phyloP scores from a whole-genome alignment of 2,888 invertebrate species.

The Carcina quercana region DNA sequence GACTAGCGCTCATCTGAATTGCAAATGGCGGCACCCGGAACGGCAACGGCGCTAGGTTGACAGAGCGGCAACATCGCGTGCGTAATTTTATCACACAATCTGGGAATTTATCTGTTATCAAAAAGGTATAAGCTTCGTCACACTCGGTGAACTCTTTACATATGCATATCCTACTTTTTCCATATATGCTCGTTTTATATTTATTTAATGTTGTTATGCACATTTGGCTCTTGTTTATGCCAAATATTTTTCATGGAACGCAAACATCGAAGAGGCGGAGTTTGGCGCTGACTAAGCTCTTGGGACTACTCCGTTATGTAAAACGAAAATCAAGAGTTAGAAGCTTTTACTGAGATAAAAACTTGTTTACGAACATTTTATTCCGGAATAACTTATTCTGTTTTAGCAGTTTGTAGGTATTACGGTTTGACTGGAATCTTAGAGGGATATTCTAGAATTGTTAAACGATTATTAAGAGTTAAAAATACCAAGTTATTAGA shows the following conservation, averaged over 20 bases:
- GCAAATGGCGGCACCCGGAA: slow-evolving; percentile 51
- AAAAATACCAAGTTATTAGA: too few relatives aligned
- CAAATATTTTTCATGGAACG: slow-evolving; percentile 17
- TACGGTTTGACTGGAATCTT: too few relatives aligned
- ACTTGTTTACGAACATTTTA: too few relatives aligned
- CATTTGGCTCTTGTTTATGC: slow-evolving; percentile 15
- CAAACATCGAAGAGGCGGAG: slow-evolving; percentile 22
- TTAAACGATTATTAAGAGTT: too few relatives aligned
- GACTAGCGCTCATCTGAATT: slow-evolving; percentile 49
- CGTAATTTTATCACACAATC: slow-evolving; percentile 59
- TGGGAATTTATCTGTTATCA: slow-evolving; percentile 42
- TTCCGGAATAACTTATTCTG: too few relatives aligned
- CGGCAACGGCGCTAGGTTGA: slow-evolving; percentile 43
- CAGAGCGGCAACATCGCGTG: slow-evolving; percentile 50
- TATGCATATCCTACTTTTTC: slow-evolving; percentile 7
- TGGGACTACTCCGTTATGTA: slow-evolving; percentile 12
- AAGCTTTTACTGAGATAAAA: slow-evolving; percentile 4
- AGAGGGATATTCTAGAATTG: too few relatives aligned
- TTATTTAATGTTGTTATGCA: slow-evolving; percentile 1
- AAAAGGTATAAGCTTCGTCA: slow-evolving; percentile 23
- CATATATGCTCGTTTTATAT: neutral
- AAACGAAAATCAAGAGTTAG: too few relatives aligned
- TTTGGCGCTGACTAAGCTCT: slow-evolving; percentile 17
- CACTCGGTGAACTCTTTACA: slow-evolving; percentile 12
- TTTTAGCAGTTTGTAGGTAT: too few relatives aligned